Percentiles rank a stretch among this genome's conserved stretches.
These are phyloP conservation scores for Palythoa grandiflora DNA, from an alignment of 92 coral and sea anemone genomes.

Conservation along the genomic window DNA sequence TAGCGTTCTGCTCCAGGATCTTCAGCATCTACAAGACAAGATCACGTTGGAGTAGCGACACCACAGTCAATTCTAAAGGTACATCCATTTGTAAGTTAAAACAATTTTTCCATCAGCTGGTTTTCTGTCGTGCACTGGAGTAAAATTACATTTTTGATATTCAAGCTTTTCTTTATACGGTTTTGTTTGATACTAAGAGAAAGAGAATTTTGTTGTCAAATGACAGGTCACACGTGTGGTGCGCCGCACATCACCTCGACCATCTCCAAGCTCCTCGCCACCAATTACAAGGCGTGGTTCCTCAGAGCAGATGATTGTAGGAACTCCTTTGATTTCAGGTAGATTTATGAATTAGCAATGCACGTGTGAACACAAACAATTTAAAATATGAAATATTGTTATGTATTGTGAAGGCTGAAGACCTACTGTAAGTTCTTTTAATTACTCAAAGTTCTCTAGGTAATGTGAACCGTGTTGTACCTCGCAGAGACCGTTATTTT, in stretches of 20 bases:
- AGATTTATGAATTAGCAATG: neutral
- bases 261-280: constrained; percentile 83
- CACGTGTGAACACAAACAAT: too few species aligned
- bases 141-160: too few species aligned
- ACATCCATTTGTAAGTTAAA: neutral
- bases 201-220: neutral
- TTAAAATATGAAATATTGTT: too few species aligned
- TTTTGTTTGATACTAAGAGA: neutral
- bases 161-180: too few species aligned
- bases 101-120: neutral
- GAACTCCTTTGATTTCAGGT: constrained; percentile 26
- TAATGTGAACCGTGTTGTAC: too few species aligned
- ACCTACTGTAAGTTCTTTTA: too few species aligned
- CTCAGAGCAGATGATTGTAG: constrained; percentile 54
- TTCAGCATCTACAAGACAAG: constrained; percentile 39
- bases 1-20: constrained; percentile 58
- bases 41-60: constrained; percentile 75
- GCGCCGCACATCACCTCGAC: constrained; percentile 80
- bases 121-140: neutral
- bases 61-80: constrained; percentile 97
- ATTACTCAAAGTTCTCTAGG: too few species aligned
- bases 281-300: constrained; percentile 76
- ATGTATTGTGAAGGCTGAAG: too few species aligned
- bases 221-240: constrained; percentile 81
- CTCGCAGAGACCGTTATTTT: too few species aligned